Evolutionary conservation across 2,888 invertebrate genomes (phyloP), one percentile per base, ranked within the genome.

Genomic region (Acanthopleura granulata): DNA sequence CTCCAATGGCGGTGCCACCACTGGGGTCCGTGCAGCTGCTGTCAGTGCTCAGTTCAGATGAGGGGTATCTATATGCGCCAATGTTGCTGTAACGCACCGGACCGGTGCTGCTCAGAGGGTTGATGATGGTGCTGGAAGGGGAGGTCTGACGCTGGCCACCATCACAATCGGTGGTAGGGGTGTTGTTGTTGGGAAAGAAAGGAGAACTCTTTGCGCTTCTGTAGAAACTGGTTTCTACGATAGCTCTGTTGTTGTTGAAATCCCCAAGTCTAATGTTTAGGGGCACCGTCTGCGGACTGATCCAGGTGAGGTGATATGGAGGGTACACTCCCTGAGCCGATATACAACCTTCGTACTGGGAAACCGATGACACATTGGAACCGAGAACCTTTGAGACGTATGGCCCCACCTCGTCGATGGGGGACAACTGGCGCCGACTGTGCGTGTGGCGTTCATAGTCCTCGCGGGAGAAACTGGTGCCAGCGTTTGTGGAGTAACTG

Each of bases 171-270:
- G 80, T 83, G 15, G 81, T 85, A 0, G 85, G 86, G 0, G 86
- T 86, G 77, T 85, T 86, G 77, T 84, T 79, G 76, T 84, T 80
- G 6, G 85, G 85, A 70, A 77, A 82, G 70, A 81, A 85, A 0
- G 85, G 84, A 0, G 84, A 86, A 50, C 78, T 82, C 18, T 62
- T 76, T 14, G 74, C 74, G n/a, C 73, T 27, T 61, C 72, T 27
- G 1, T 50, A 66, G 51, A 57, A 40, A 22, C 50, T 61, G 66
- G 57, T 72, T 12, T 69, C 69, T 70, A 72, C 40, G 50, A 69
- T 16, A 49, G 62, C n/a, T 70, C 50, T 12, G 27, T 49, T 74
- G 72, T 79, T 40, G 70, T 62, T 61, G 72, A 72, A 9, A 75
- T 76, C 15, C 71, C 74, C 9, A 66, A 62, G n/a, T 77, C 76